phyloP scores from a whole-genome alignment of 2,113 vertebrate species.

The Paradoxurus hermaphroditus region DNA sequence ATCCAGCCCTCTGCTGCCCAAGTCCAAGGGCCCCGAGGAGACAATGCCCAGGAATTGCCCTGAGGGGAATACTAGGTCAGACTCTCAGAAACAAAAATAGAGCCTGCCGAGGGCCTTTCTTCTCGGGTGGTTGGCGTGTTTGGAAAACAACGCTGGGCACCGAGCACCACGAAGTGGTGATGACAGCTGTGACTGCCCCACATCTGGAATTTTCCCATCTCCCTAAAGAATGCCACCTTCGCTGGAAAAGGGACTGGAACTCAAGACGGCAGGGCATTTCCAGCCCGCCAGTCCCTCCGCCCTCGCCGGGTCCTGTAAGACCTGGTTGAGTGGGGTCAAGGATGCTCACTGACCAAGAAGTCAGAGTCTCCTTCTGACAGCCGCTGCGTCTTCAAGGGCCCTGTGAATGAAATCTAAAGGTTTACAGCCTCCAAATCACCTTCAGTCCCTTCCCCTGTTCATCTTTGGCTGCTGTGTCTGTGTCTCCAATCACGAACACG shows the following conservation, averaged over 20 bases:
- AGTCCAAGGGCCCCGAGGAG: neutral
- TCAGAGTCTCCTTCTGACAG: neutral
- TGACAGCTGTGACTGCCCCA: neutral
- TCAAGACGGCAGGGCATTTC: neutral
- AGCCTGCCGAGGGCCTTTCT: neutral
- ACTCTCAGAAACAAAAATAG: neutral
- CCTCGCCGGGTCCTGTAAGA: neutral
- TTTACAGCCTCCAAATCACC: neutral
- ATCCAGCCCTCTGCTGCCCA: neutral
- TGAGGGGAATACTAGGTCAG: neutral
- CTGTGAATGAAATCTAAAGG: neutral
- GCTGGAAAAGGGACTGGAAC: neutral
- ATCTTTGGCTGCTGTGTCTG: neutral
- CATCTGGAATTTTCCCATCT: neutral
- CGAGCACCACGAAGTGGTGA: fast-evolving
- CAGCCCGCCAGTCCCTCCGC: neutral
- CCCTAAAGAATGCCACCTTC: neutral
- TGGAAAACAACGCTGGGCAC: neutral
- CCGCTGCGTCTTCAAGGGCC: neutral
- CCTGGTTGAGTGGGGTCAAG: neutral
- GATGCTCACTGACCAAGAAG: neutral
- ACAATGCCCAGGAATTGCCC: neutral
- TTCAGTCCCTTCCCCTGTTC: neutral
- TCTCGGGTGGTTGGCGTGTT: neutral
- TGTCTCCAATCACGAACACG: neutral